phyloP scores from a whole-genome alignment of 2,113 vertebrate genomes.

The Myanophis thanlyinensis region DNA sequence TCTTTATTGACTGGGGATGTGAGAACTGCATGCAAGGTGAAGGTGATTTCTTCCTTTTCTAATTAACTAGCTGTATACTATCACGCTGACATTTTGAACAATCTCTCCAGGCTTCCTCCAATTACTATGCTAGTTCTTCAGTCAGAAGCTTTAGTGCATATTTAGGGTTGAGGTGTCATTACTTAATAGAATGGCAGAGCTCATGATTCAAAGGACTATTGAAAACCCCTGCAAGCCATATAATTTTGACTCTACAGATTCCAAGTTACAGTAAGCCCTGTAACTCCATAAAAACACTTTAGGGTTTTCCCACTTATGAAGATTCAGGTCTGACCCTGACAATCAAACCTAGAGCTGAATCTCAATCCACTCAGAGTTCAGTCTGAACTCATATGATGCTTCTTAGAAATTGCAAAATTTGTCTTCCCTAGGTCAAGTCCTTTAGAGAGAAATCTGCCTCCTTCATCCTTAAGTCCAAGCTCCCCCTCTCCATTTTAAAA shows the following conservation, averaged over 20 bases:
- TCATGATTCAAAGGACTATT: background rate
- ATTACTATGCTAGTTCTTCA: background rate
- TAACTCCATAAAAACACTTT: background rate
- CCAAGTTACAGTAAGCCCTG: background rate
- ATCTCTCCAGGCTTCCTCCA: background rate
- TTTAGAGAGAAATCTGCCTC: background rate
- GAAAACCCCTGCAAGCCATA: background rate
- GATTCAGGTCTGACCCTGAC: background rate
- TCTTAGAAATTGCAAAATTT: background rate
- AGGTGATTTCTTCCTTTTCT: background rate
- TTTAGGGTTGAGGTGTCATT: background rate
- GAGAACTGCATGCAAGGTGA: slow-evolving; percentile 2
- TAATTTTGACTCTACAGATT: background rate
- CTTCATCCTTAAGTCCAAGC: background rate
- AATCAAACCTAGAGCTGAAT: background rate
- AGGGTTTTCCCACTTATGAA: background rate
- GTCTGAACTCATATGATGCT: background rate
- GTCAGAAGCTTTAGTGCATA: too few species aligned
- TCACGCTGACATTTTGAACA: background rate
- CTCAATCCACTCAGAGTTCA: background rate
- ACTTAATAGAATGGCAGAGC: background rate
- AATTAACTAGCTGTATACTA: background rate
- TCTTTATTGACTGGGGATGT: slow-evolving; percentile 20
- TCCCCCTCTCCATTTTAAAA: background rate
- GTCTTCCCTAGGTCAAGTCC: background rate